Conservation (phyloP, 2,797 vertebrate genomes). For the Decapterus maruadsi region DNA sequence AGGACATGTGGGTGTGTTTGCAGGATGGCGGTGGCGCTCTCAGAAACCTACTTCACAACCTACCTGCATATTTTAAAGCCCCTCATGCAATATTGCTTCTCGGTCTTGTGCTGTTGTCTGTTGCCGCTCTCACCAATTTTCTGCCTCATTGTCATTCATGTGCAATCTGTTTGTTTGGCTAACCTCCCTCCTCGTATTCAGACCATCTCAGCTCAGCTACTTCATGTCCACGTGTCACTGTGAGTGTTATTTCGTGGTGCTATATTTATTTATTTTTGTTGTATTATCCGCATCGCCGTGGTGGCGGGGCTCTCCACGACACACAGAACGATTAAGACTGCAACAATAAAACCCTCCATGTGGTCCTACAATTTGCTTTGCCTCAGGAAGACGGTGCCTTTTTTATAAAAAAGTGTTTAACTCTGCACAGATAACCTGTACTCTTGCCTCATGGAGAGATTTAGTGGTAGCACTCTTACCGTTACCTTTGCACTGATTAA, state of each 20-base stretch:
- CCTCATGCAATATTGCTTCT: slow-evolving; percentile 77
- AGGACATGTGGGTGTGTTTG: slow-evolving; percentile 62
- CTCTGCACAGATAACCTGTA: slow-evolving; percentile 50
- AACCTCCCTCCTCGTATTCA: slow-evolving; percentile 65
- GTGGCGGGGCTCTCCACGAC: slow-evolving; percentile 1
- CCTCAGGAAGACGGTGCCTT: slow-evolving; percentile 34
- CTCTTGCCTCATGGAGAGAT: slow-evolving; percentile 31
- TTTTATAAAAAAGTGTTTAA: slow-evolving; percentile 36
- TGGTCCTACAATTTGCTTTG: slow-evolving; percentile 41
- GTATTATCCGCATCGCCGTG: slow-evolving; percentile 58
- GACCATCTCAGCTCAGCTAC: slow-evolving; percentile 61
- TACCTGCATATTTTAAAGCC: slow-evolving; percentile 80
- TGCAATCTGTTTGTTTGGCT: slow-evolving; percentile 81
- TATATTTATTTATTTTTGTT: slow-evolving; percentile 32
- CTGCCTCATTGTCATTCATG: slow-evolving; percentile 83
- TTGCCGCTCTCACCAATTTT: slow-evolving; percentile 76
- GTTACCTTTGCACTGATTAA: slow-evolving; percentile 51
- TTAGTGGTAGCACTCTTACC: slow-evolving; percentile 15
- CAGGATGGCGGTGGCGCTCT: slow-evolving; percentile 29
- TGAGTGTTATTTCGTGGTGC: slow-evolving; percentile 47
- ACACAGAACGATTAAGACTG: slow-evolving; percentile 44
- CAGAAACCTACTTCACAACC: slow-evolving; percentile 67
- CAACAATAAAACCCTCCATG: slow-evolving; percentile 61
- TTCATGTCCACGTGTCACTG: slow-evolving; percentile 62
- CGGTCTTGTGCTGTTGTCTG: slow-evolving; percentile 62